A percentile compares a stretch with the other conserved stretches of the same genome.
phyloP scores from a whole-genome alignment of 1,140 invertebrate species.

The Orussus abietinus region DNA sequence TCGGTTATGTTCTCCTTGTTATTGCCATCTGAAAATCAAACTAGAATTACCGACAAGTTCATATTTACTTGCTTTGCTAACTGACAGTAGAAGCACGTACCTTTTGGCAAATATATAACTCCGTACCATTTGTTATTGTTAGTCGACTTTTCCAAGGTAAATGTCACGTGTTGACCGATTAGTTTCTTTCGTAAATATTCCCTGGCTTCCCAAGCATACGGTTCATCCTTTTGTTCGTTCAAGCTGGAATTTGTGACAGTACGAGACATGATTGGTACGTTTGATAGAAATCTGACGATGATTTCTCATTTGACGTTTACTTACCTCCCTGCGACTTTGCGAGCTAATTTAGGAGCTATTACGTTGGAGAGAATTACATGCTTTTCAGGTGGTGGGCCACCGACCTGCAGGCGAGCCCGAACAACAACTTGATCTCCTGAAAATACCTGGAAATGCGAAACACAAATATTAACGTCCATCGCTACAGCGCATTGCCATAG shows the following conservation, averaged over 20 bases:
- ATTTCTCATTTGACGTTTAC: slow-evolving; percentile 30
- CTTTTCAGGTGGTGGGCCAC: slow-evolving; percentile 85
- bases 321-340: slow-evolving; percentile 63
- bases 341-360: slow-evolving; percentile 85
- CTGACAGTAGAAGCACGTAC: slow-evolving; percentile 39
- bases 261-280: slow-evolving; percentile 1
- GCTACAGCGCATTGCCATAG: too few relatives aligned
- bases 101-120: slow-evolving; percentile 79
- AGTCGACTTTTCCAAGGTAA: slow-evolving; percentile 68
- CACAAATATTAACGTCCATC: too few relatives aligned
- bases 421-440: slow-evolving; percentile 90
- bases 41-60: slow-evolving; percentile 2
- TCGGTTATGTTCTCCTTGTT: slow-evolving; percentile 86
- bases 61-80: slow-evolving; percentile 4
- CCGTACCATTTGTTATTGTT: slow-evolving; percentile 84
- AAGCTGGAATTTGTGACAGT: slow-evolving; percentile 14
- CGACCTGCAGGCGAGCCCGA: slow-evolving; percentile 73
- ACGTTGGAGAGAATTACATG: slow-evolving; percentile 87
- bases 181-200: slow-evolving; percentile 91
- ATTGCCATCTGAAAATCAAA: slow-evolving; percentile 56
- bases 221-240: slow-evolving; percentile 81
- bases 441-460: slow-evolving; percentile 66
- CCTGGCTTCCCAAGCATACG: slow-evolving; percentile 93
- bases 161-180: slow-evolving; percentile 84
- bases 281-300: slow-evolving; percentile 9